Conservation (phyloP, 2,888 invertebrate species). For the Dicranocentrus wangi region DNA sequence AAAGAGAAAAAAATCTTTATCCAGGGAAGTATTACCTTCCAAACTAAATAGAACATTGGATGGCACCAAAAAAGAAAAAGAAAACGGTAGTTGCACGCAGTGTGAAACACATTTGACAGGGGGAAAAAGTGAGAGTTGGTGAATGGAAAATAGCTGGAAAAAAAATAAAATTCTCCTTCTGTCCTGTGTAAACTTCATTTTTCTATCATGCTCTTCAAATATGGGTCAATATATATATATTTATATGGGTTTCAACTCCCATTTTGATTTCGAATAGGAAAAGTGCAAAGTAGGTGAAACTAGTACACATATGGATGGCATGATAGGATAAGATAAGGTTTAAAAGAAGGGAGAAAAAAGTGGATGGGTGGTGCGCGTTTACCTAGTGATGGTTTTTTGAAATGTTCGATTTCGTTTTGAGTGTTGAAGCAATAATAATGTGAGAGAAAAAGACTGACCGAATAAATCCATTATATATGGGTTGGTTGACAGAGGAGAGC, state of each 20-base stretch:
- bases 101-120: not conserved
- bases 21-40: not conserved
- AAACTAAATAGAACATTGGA: not conserved
- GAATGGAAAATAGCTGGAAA: not conserved
- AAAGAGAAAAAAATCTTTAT: not conserved
- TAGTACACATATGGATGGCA: not conserved
- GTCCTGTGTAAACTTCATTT: slow-evolving; percentile 6
- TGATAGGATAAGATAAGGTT: no score
- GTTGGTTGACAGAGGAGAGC: no score
- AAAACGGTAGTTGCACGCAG: not conserved
- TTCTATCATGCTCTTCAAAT: slow-evolving; percentile 9
- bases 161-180: not conserved
- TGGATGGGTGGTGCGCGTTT: not conserved
- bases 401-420: no score
- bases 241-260: not conserved
- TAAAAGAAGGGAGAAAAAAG: no score
- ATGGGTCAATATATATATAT: slow-evolving; percentile 19
- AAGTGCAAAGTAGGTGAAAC: no score
- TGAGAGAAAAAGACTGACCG: no score
- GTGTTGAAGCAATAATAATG: no score
- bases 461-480: no score
- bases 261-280: not conserved
- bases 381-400: no score
- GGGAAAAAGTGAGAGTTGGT: no score
- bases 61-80: not conserved